Evolutionary conservation across 2,888 invertebrate genomes (phyloP), one percentile per base, ranked within the genome.

Genomic region (Leptothorax acervorum): DNA sequence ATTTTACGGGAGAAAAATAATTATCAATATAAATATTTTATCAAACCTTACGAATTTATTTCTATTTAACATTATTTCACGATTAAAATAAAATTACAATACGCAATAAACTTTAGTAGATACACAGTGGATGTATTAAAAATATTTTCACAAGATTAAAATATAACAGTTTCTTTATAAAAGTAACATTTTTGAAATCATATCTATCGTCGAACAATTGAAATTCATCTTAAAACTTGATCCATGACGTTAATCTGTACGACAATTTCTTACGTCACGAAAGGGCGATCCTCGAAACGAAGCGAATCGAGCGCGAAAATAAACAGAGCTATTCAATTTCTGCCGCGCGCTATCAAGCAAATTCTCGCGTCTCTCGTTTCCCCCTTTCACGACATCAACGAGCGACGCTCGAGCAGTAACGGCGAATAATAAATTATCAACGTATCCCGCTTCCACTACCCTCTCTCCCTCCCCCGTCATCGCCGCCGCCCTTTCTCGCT

Each of bases 361-460:
- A 81, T 81, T 81, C 79, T 81, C 79, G 79, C 79, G 79, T 71
- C 71, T 71, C 79, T 81, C 79, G 60, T 76, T 73, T 82, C 39
- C 73, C 68, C 74, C 70, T 70, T 73, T 83, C 82, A 85, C 84
- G 68, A 85, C 76, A 68, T 82, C 82, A 68, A 84, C 84, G 74
- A 83, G 70, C 84, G 73, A 65, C 85, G 82, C 57, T 73, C 74
- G 85, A 76, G 68, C 60, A 83, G 85, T 65, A 89, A 84, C 86
- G 85, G 78, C 48, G 86, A 89, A 90, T 91, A 90, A 91, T 91
- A 91, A 91, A 91, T 91, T 86, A 85, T 70, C 85, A 84, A 82
- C 82, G 71, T 53, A 81, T 83, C 79, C 83, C 75, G 63, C 82
- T 82, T 62, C 71, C 66, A 62, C 70, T 23, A 15, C 53, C 57